These are phyloP conservation scores for Platyscapa corneri DNA, from an alignment of 1,140 invertebrate species.

Conservation along the genomic window DNA sequence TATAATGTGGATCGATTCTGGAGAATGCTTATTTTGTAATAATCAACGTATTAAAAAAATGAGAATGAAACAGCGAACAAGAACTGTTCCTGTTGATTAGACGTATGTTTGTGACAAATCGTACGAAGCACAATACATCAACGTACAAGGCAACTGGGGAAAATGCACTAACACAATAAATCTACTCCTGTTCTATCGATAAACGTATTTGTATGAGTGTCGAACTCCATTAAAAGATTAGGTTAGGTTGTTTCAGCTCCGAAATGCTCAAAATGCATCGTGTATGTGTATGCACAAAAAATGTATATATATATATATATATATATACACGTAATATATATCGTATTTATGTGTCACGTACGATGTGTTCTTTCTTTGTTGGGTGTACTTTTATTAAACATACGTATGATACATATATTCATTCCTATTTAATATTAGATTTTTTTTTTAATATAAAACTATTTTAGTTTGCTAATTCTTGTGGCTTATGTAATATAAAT, in stretches of 20 bases:
- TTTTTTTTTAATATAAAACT: not conserved
- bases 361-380: not conserved
- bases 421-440: not conserved
- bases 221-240: not conserved
- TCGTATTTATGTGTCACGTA: too few species aligned
- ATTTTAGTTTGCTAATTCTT: not conserved
- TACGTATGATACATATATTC: not conserved
- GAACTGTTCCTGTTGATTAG: not conserved
- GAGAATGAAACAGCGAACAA: not conserved
- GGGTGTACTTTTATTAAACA: not conserved
- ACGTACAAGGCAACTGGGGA: not conserved
- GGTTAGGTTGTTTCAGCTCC: not conserved
- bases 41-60: not conserved
- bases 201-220: not conserved
- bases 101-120: not conserved
- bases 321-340: too few species aligned
- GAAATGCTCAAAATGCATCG: too few species aligned
- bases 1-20: not conserved
- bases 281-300: too few species aligned
- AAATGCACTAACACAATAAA: not conserved
- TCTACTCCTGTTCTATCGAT: too few species aligned
- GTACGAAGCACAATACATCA: conserved; percentile 13
- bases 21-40: not conserved
- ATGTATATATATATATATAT: too few species aligned
- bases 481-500: not conserved